Conservation (phyloP, 1,140 invertebrate genomes). For the Thalassaphorura encarpata region DNA sequence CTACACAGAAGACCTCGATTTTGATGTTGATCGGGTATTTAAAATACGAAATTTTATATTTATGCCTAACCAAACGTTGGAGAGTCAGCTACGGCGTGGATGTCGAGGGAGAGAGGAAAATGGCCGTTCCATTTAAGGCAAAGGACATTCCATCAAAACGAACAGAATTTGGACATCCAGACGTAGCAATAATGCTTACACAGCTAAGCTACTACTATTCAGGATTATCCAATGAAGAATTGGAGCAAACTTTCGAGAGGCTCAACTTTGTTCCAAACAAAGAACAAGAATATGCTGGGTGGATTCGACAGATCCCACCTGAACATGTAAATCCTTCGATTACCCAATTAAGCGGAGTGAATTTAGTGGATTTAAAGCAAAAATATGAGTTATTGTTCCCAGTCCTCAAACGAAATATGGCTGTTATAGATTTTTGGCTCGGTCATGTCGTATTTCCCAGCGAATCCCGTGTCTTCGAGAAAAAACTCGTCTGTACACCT, state of each 20-base stretch:
- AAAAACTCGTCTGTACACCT: slow-evolving; percentile 12
- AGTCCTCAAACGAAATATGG: slow-evolving; percentile 14
- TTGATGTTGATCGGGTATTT: slow-evolving; percentile 22
- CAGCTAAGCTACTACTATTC: slow-evolving; percentile 29
- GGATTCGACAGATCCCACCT: slow-evolving; percentile 1
- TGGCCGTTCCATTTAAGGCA: slow-evolving; percentile 28
- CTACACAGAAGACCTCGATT: slow-evolving; percentile 7
- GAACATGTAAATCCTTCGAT: not conserved
- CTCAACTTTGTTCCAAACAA: slow-evolving; percentile 6
- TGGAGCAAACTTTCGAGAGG: slow-evolving; percentile 9
- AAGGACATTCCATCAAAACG: slow-evolving; percentile 29
- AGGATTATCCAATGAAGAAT: slow-evolving; percentile 19
- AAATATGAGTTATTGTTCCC: slow-evolving; percentile 10
- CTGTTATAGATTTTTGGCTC: slow-evolving; percentile 19
- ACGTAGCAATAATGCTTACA: slow-evolving; percentile 25
- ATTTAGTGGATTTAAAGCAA: slow-evolving; percentile 18
- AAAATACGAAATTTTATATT: slow-evolving; percentile 16
- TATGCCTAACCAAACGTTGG: slow-evolving; percentile 23
- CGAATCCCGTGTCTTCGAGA: slow-evolving; percentile 14
- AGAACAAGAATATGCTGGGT: not conserved
- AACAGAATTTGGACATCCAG: slow-evolving; percentile 31
- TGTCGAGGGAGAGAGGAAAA: slow-evolving; percentile 4
- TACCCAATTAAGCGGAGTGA: slow-evolving; percentile 9
- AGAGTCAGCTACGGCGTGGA: slow-evolving; percentile 29
- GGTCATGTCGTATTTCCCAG: slow-evolving; percentile 12